Evolutionary conservation across 2,113 vertebrate genomes (phyloP).

Genomic region (Calidris pugnax): DNA sequence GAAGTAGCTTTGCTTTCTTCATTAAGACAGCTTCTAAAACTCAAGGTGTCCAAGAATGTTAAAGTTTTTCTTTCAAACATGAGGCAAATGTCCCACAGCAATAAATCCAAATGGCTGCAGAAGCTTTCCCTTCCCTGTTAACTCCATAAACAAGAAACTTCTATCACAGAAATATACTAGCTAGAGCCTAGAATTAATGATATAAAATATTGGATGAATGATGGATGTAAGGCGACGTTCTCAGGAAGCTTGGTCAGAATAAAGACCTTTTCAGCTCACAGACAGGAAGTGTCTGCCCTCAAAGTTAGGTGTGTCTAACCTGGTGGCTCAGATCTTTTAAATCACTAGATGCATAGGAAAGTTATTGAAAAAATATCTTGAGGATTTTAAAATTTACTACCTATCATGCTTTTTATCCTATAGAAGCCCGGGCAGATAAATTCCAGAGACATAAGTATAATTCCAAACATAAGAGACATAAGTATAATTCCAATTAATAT

Average conservation of each 20-base stretch:
- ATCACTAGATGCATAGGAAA: background rate
- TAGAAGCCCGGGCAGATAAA: background rate
- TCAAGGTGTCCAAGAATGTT: background rate
- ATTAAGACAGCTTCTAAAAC: background rate
- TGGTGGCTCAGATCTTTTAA: background rate
- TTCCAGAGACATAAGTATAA: background rate
- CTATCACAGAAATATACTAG: background rate
- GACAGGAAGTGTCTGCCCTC: background rate
- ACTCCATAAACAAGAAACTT: background rate
- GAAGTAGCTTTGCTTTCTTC: background rate
- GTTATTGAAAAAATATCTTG: background rate
- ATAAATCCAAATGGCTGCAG: background rate
- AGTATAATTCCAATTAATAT: background rate
- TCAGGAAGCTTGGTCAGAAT: background rate
- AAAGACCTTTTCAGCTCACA: background rate
- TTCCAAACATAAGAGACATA: background rate
- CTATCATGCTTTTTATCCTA: background rate
- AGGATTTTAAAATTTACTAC: background rate
- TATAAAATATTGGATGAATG: background rate
- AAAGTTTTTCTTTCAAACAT: background rate
- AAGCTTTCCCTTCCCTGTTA: background rate
- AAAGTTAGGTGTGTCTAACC: background rate
- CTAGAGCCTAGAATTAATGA: background rate
- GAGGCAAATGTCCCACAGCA: background rate
- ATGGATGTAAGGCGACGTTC: background rate